A percentile compares a stretch with the other conserved stretches of the same genome.
Conservation (phyloP, 2,113 vertebrate genomes). For the Vireo altiloquus region DNA sequence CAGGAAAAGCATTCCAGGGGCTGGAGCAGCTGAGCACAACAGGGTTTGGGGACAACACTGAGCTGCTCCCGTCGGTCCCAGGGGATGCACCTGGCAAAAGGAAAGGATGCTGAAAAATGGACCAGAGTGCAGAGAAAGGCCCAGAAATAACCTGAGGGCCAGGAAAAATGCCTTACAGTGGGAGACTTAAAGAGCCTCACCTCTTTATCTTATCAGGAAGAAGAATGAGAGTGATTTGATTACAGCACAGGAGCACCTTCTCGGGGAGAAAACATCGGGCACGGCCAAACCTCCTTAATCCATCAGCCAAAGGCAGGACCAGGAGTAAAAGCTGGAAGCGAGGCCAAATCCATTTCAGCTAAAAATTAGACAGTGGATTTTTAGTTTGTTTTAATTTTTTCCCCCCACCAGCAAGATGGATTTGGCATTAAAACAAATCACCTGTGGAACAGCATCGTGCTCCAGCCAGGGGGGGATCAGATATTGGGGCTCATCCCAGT, state of each 20-base stretch:
- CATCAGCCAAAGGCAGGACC: not conserved
- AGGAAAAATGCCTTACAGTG: not conserved
- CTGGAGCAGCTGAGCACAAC: not conserved
- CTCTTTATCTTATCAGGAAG: conserved; percentile 49
- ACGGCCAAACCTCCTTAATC: not conserved
- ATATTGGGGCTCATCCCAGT: rapidly evolving
- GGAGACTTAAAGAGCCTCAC: not conserved
- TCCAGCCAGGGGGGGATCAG: rapidly evolving
- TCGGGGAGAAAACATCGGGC: not conserved
- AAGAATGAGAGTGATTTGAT: conserved; percentile 46
- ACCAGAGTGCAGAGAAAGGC: not conserved
- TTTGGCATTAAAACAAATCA: not conserved
- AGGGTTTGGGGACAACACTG: not conserved
- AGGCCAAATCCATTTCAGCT: not conserved
- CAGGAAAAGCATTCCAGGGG: not conserved
- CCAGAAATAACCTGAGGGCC: not conserved
- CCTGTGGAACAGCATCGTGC: not conserved
- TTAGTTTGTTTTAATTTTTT: not conserved
- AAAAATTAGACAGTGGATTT: not conserved
- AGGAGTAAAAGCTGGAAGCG: not conserved
- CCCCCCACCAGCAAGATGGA: rapidly evolving
- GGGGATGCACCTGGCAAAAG: not conserved
- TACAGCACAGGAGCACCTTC: not conserved
- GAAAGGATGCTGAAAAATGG: not conserved
- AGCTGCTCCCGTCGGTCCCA: not conserved